Evolutionary conservation across 1,140 invertebrate species (phyloP).

Genomic region (Asobara japonica): DNA sequence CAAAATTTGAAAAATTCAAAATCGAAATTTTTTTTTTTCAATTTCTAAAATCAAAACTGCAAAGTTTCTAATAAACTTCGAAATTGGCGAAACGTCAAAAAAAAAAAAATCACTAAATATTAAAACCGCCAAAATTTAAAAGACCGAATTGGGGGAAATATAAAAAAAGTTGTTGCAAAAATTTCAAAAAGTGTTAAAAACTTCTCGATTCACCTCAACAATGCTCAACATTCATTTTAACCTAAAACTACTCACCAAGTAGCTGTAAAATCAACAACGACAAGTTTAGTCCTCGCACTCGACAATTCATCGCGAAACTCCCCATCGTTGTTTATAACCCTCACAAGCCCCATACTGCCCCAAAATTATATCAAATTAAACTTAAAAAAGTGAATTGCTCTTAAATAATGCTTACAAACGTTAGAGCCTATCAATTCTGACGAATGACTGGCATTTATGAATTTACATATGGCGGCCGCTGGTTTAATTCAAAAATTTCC

Average conservation of each 20-base stretch:
- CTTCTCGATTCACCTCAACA: background rate
- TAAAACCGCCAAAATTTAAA: too few relatives aligned
- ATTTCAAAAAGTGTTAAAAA: background rate
- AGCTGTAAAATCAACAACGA: slow-evolving; percentile 94
- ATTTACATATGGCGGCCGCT: background rate
- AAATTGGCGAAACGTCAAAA: too few relatives aligned
- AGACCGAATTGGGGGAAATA: too few relatives aligned
- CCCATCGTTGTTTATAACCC: slow-evolving; percentile 74
- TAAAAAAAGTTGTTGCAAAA: background rate
- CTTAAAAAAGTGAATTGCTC: background rate
- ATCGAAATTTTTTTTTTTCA: too few relatives aligned
- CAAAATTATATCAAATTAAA: background rate
- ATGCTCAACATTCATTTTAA: slow-evolving; percentile 39
- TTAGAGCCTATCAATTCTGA: background rate
- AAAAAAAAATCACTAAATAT: too few relatives aligned
- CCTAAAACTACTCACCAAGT: slow-evolving; percentile 75
- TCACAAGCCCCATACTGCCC: slow-evolving; percentile 58
- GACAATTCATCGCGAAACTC: slow-evolving; percentile 86
- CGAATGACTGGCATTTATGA: slow-evolving; percentile 8
- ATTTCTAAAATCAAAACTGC: too few relatives aligned
- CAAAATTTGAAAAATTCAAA: too few relatives aligned
- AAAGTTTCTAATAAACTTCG: too few relatives aligned
- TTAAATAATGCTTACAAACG: background rate
- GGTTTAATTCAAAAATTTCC: too few relatives aligned
- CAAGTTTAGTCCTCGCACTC: slow-evolving; percentile 85